phyloP scores from a whole-genome alignment of 2,888 invertebrate genomes.

The Andrena marginata region DNA sequence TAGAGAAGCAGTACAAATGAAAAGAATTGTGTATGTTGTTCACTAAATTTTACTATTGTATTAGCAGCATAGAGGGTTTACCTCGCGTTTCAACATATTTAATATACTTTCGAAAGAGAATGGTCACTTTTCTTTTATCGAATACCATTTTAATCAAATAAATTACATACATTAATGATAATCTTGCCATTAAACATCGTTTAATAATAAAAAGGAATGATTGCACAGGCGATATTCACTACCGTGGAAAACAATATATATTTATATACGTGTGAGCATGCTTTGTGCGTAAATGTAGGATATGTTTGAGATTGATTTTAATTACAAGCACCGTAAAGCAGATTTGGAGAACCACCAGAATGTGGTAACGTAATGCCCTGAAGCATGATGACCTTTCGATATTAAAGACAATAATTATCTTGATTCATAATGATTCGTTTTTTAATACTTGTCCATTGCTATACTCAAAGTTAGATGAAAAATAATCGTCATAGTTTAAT shows the following conservation, averaged over 20 bases:
- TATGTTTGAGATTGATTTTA: slow-evolving; percentile 36
- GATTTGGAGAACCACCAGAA: slow-evolving; percentile 83
- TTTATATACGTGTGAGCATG: slow-evolving; percentile 68
- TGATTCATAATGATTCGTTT: slow-evolving; percentile 65
- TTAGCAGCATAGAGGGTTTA: slow-evolving; percentile 6
- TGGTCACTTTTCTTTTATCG: not conserved
- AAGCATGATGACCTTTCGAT: slow-evolving; percentile 81
- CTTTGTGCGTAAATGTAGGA: slow-evolving; percentile 52
- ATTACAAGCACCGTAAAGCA: slow-evolving; percentile 73
- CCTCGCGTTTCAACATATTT: slow-evolving; percentile 4
- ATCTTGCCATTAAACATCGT: not conserved
- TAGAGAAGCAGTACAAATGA: slow-evolving; percentile 21
- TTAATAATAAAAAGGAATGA: slow-evolving; percentile 41
- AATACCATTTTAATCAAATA: not conserved
- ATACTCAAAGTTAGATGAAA: slow-evolving; percentile 74
- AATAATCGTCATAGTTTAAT: slow-evolving; percentile 77
- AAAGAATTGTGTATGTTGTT: slow-evolving; percentile 7
- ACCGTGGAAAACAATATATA: slow-evolving; percentile 28
- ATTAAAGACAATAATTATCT: slow-evolving; percentile 70
- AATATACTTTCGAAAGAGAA: slow-evolving; percentile 6
- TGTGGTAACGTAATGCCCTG: slow-evolving; percentile 83
- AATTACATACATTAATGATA: not conserved
- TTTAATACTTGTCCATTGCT: slow-evolving; percentile 65
- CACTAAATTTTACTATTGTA: slow-evolving; percentile 2
- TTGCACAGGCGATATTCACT: slow-evolving; percentile 70